These are phyloP conservation scores for Salminus brasiliensis DNA, from an alignment of 2,113 vertebrate species.

Conservation along the genomic window DNA sequence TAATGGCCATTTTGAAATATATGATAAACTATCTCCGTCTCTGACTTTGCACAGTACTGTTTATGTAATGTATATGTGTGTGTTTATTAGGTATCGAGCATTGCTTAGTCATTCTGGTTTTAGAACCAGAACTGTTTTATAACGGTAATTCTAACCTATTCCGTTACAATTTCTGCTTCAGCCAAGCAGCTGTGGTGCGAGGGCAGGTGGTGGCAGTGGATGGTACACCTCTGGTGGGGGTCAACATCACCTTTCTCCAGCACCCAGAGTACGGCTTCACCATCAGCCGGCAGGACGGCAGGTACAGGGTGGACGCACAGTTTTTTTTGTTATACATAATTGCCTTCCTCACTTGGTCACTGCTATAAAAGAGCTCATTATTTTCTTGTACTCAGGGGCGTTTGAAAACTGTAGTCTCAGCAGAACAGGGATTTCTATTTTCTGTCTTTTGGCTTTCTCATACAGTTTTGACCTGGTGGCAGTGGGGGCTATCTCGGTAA, in stretches of 20 bases:
- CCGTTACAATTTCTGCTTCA: constrained; percentile 52
- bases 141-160: neutral
- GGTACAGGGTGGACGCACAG: constrained; percentile 69
- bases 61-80: too few relatives aligned
- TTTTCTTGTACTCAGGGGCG: neutral
- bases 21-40: too few relatives aligned
- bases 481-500: constrained; percentile 88
- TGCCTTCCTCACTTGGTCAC: neutral
- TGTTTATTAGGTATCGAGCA: too few relatives aligned
- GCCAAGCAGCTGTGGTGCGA: constrained; percentile 88
- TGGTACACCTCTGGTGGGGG: constrained; percentile 90
- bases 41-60: too few relatives aligned
- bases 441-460: constrained; percentile 1
- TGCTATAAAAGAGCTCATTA: neutral
- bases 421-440: neutral
- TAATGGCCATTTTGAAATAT: too few relatives aligned
- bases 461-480: constrained; percentile 94
- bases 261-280: constrained; percentile 93
- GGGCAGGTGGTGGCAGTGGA: constrained; percentile 88
- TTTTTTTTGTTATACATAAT: neutral
- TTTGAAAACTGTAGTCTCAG: neutral
- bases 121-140: too few relatives aligned
- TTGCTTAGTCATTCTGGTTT: too few relatives aligned
- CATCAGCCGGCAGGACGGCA: constrained; percentile 93
- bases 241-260: constrained; percentile 93